Conservation (phyloP, 1,140 invertebrate genomes). For the Sminthurides bifidus region DNA sequence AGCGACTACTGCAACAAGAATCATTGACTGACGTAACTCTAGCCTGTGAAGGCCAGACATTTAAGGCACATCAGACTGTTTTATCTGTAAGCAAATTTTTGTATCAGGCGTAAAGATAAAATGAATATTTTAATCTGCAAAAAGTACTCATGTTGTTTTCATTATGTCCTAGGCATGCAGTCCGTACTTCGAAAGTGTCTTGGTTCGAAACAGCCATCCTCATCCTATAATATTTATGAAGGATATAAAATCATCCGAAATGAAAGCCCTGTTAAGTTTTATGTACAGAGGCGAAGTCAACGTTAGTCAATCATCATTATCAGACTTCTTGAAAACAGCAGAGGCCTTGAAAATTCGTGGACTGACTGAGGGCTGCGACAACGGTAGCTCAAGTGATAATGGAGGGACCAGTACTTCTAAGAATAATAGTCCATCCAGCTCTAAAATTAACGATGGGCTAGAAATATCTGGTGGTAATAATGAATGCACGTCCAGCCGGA, state of each 20-base stretch:
- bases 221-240: constrained; percentile 85
- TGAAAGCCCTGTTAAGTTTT: constrained; percentile 74
- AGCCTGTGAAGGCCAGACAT: constrained; percentile 78
- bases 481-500: constrained; percentile 15
- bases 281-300: constrained; percentile 87
- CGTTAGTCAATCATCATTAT: constrained; percentile 71
- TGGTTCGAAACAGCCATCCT: constrained; percentile 77
- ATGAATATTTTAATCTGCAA: neutral
- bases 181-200: constrained; percentile 87
- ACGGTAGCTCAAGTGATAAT: neutral
- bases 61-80: constrained; percentile 86
- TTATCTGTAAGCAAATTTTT: constrained; percentile 3
- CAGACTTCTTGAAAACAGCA: constrained; percentile 78
- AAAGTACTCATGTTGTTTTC: no score
- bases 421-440: constrained; percentile 1
- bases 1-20: constrained; percentile 69
- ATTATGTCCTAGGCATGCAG: constrained; percentile 61
- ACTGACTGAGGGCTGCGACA: constrained; percentile 51
- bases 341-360: constrained; percentile 81
- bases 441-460: neutral
- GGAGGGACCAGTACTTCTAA: constrained; percentile 4
- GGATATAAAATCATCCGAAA: constrained; percentile 74
- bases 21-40: constrained; percentile 82
- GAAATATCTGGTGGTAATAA: constrained; percentile 6
- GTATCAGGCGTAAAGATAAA: no score